Percentiles rank a stretch among this genome's conserved stretches.
Evolutionary conservation across 2,888 invertebrate genomes (phyloP).

Genomic region (Aphidius colemani): DNA sequence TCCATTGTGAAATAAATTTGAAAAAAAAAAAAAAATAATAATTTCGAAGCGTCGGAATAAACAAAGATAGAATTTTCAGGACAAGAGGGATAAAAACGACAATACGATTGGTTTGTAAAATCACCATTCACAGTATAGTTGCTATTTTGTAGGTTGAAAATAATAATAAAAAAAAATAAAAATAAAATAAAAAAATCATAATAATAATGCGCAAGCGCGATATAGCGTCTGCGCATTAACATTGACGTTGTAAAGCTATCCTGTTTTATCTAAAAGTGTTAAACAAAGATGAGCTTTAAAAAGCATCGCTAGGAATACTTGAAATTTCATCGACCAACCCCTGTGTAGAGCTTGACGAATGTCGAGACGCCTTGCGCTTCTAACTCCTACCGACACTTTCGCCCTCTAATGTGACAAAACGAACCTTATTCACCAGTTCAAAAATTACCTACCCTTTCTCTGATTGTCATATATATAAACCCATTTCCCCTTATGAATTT

Average conservation of each 20-base stretch:
- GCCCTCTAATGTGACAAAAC: constrained; percentile 35
- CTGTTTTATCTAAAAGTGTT: constrained; percentile 39
- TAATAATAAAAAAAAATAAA: constrained; percentile 7
- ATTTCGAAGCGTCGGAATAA: neutral
- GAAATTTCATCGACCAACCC: constrained; percentile 47
- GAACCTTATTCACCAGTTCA: neutral
- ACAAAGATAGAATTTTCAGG: constrained; percentile 41
- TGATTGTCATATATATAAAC: no score
- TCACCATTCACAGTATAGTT: constrained; percentile 58
- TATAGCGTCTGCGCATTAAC: constrained; percentile 52
- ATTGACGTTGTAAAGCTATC: constrained; percentile 48
- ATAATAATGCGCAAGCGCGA: constrained; percentile 25
- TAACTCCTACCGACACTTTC: constrained; percentile 46
- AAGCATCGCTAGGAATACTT: constrained; percentile 32
- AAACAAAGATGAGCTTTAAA: constrained; percentile 37
- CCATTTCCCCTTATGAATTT: no score
- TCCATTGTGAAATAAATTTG: no score
- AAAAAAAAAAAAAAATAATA: neutral
- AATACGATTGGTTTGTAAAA: constrained; percentile 61
- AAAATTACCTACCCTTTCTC: no score
- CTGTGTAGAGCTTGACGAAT: constrained; percentile 54
- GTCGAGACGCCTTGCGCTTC: constrained; percentile 56
- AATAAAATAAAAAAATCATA: constrained; percentile 3
- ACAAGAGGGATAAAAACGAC: constrained; percentile 60
- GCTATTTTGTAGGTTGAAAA: constrained; percentile 52